Evolutionary conservation across 2,797 vertebrate species (phyloP).

Genomic region (Erethizon dorsatum): DNA sequence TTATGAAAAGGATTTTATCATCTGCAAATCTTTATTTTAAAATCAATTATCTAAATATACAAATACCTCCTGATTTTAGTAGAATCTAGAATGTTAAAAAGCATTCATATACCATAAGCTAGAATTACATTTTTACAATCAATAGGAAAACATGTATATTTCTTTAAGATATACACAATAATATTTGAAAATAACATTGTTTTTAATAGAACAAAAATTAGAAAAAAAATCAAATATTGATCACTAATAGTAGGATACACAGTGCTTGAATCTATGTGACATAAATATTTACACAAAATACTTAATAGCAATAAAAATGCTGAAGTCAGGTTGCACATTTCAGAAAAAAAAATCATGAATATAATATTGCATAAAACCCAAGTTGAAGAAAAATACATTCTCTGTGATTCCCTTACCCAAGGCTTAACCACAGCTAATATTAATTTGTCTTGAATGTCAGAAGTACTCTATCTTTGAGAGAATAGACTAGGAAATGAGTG

Average conservation of each 20-base stretch:
- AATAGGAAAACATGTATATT: slow-evolving; percentile 8
- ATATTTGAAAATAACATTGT: slow-evolving; percentile 13
- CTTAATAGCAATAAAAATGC: slow-evolving; percentile 38
- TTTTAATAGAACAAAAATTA: not conserved
- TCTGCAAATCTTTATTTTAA: slow-evolving; percentile 18
- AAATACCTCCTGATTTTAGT: not conserved
- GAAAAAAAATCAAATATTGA: slow-evolving; percentile 9
- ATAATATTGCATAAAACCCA: not conserved
- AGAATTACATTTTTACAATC: not conserved
- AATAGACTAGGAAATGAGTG: not conserved
- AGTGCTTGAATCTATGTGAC: not conserved
- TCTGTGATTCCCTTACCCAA: not conserved
- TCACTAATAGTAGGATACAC: not conserved
- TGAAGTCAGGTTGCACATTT: slow-evolving; percentile 11
- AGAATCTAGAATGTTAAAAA: not conserved
- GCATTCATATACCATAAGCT: not conserved
- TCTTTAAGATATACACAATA: not conserved
- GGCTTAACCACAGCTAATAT: slow-evolving; percentile 26
- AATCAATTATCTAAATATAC: slow-evolving; percentile 4
- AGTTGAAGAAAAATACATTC: not conserved
- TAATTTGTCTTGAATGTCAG: not conserved
- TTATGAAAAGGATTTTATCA: not conserved
- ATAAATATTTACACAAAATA: slow-evolving; percentile 59
- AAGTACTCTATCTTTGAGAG: not conserved
- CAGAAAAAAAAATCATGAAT: slow-evolving; percentile 19